Conservation (phyloP, 2,113 vertebrate genomes). For the Abramis brama region DNA sequence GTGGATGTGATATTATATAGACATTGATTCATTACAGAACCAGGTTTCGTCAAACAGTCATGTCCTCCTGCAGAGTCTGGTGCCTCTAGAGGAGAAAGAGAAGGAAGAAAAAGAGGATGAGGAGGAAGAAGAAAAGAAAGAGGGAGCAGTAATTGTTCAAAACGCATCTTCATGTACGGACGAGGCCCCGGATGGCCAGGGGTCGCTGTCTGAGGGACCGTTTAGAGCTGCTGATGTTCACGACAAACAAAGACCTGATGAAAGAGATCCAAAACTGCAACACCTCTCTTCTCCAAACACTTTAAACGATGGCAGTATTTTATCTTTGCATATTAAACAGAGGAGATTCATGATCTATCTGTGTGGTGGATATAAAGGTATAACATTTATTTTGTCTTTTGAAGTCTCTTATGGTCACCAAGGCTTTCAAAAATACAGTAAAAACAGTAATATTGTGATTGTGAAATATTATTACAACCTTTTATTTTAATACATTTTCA, state of each 20-base stretch:
- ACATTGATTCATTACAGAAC: not conserved
- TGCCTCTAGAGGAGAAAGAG: slow-evolving; percentile 7
- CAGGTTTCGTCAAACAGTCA: not conserved
- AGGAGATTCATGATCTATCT: slow-evolving; percentile 72
- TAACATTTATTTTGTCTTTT: not conserved
- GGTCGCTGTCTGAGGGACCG: slow-evolving; percentile 21
- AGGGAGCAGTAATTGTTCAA: not conserved
- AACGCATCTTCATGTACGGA: slow-evolving; percentile 6
- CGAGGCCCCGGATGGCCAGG: slow-evolving; percentile 7
- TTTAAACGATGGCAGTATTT: slow-evolving; percentile 47
- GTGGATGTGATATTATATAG: not conserved
- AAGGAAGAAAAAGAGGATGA: not conserved
- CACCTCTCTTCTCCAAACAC: slow-evolving; percentile 17
- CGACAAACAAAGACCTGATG: not conserved
- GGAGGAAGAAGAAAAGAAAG: not conserved
- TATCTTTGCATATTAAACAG: slow-evolving; percentile 47
- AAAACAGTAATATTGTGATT: not conserved
- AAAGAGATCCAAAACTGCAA: not conserved
- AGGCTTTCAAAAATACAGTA: too few relatives aligned
- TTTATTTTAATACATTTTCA: not conserved
- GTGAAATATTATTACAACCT: not conserved
- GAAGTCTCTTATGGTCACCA: not conserved
- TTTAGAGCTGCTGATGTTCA: not conserved
- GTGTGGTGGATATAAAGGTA: slow-evolving; percentile 75
- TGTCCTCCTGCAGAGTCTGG: slow-evolving; percentile 42